Percentiles rank a stretch among this genome's conserved stretches.
Evolutionary conservation across 1,140 invertebrate genomes (phyloP).

Genomic region (Sarcophaga peregrina): DNA sequence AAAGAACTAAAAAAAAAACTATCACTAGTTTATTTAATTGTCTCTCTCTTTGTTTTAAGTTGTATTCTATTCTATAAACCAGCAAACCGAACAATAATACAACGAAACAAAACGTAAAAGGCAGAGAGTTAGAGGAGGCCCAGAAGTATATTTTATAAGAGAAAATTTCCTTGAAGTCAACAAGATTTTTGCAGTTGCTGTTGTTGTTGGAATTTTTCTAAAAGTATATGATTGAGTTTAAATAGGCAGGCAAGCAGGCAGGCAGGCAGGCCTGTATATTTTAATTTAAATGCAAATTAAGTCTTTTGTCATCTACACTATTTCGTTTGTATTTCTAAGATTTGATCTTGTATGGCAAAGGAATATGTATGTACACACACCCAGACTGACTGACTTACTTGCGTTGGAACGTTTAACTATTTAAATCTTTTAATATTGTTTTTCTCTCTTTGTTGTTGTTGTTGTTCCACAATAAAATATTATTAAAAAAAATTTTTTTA

Average conservation of each 20-base stretch:
- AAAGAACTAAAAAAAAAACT: background rate
- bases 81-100: background rate
- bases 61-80: background rate
- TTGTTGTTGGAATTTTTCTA: background rate
- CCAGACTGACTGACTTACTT: too few species aligned
- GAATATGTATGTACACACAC: background rate
- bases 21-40: slow-evolving; percentile 7
- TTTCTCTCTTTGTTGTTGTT: background rate
- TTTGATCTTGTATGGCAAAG: background rate
- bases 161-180: background rate
- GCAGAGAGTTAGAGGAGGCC: background rate
- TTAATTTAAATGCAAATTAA: slow-evolving; percentile 67
- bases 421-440: too few species aligned
- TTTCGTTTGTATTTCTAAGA: background rate
- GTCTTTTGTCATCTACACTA: slow-evolving; percentile 58
- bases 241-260: background rate
- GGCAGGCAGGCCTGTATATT: slow-evolving; percentile 47
- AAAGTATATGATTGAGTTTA: slow-evolving; percentile 25
- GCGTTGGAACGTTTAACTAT: too few species aligned
- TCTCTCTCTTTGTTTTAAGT: slow-evolving; percentile 2
- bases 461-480: background rate
- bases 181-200: background rate
- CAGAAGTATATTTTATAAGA: too few species aligned
- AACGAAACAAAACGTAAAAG: background rate
- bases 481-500: background rate